Evolutionary conservation across 2,113 vertebrate genomes (phyloP).

Genomic region (Hydrochoerus hydrochaeris): DNA sequence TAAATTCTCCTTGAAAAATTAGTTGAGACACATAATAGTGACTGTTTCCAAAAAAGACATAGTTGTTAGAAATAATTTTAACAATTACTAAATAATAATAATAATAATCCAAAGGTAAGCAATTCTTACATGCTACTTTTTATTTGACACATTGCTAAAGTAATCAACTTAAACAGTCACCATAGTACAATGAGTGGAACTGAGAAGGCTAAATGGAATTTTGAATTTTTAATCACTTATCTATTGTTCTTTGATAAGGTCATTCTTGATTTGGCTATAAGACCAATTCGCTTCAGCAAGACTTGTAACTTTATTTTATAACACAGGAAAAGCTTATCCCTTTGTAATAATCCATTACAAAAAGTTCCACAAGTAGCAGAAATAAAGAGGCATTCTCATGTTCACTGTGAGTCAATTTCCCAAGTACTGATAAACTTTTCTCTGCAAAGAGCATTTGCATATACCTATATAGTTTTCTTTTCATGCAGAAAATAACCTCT

Average conservation of each 20-base stretch:
- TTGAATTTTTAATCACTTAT: background rate
- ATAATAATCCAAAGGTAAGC: background rate
- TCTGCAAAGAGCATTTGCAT: background rate
- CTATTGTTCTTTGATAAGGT: background rate
- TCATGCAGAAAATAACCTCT: background rate
- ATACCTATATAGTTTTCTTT: background rate
- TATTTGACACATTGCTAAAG: background rate
- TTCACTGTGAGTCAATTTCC: background rate
- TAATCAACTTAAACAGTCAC: background rate
- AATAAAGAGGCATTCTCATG: background rate
- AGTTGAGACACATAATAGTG: slow-evolving; percentile 35
- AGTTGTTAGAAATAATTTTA: slow-evolving; percentile 56
- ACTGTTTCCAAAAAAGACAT: slow-evolving; percentile 50
- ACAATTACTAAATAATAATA: background rate
- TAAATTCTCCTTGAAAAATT: background rate
- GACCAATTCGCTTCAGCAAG: background rate
- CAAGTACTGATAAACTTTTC: background rate
- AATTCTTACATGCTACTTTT: background rate
- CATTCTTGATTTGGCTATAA: background rate
- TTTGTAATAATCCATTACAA: background rate
- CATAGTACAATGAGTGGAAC: background rate
- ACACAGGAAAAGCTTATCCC: background rate
- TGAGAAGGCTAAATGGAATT: background rate
- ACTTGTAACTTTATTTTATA: background rate
- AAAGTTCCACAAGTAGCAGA: background rate